Percentiles rank a stretch among this genome's conserved stretches.
Evolutionary conservation across 2,113 vertebrate species (phyloP).

Genomic region (Lepisosteus oculatus): DNA sequence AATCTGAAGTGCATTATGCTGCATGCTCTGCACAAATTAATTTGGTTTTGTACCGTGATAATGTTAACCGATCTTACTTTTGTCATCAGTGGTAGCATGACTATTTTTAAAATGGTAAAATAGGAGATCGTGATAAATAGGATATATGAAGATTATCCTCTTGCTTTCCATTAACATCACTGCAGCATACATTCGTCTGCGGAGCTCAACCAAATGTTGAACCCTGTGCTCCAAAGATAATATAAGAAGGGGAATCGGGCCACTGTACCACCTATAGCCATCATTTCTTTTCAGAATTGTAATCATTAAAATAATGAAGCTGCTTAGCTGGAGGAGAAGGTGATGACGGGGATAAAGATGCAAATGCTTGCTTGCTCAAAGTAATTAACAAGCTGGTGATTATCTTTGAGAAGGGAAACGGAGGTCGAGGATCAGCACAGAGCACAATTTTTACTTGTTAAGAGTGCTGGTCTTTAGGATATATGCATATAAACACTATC

Average conservation of each 20-base stretch:
- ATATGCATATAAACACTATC: not conserved
- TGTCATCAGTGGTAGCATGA: not conserved
- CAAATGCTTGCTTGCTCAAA: not conserved
- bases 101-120: no score
- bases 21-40: not conserved
- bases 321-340: not conserved
- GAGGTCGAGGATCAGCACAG: not conserved
- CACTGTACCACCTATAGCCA: no score
- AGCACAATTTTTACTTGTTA: not conserved
- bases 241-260: no score
- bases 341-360: not conserved
- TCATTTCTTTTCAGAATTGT: no score
- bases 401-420: not conserved
- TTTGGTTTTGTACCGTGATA: not conserved
- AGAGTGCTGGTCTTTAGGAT: not conserved
- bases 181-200: no score
- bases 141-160: no score
- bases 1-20: not conserved
- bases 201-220: no score
- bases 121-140: no score
- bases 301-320: no score
- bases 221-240: no score
- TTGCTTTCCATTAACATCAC: no score
- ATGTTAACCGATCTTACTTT: not conserved
- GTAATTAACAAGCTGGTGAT: not conserved